These are phyloP conservation scores for Sminthurides bifidus DNA, from an alignment of 1,140 invertebrate genomes.

Conservation along the genomic window DNA sequence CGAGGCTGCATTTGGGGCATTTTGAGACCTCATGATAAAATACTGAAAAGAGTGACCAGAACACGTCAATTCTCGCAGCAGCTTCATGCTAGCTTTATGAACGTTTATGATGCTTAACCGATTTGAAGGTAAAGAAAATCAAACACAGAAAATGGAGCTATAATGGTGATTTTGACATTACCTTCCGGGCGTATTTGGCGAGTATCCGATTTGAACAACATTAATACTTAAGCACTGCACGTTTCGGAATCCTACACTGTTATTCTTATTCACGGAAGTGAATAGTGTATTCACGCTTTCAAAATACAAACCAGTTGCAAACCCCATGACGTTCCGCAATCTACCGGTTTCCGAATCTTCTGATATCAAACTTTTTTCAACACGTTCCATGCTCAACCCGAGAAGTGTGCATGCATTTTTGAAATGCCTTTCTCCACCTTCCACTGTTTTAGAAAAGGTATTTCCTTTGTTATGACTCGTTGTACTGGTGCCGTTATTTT, in stretches of 20 bases:
- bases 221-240: constrained; percentile 25
- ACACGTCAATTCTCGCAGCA: no score
- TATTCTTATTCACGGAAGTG: constrained; percentile 26
- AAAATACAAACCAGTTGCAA: constrained; percentile 23
- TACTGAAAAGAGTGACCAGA: no score
- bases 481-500: not conserved
- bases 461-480: not conserved
- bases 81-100: no score
- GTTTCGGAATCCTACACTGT: constrained; percentile 27
- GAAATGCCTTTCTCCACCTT: constrained; percentile 22
- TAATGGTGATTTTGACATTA: no score
- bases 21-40: no score
- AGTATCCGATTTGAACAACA: constrained; percentile 23
- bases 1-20: no score
- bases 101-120: no score
- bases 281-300: constrained; percentile 23
- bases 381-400: constrained; percentile 19
- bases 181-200: constrained; percentile 16
- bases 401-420: constrained; percentile 27
- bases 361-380: constrained; percentile 22
- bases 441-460: constrained; percentile 13
- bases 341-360: constrained; percentile 24
- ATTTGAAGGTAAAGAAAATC: no score
- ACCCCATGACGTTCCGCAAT: constrained; percentile 25
- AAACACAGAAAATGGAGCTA: no score